Percentiles rank a stretch among this genome's conserved stretches.
phyloP scores from a whole-genome alignment of 2,797 vertebrate genomes.

The Oryzias dopingdopingensis region DNA sequence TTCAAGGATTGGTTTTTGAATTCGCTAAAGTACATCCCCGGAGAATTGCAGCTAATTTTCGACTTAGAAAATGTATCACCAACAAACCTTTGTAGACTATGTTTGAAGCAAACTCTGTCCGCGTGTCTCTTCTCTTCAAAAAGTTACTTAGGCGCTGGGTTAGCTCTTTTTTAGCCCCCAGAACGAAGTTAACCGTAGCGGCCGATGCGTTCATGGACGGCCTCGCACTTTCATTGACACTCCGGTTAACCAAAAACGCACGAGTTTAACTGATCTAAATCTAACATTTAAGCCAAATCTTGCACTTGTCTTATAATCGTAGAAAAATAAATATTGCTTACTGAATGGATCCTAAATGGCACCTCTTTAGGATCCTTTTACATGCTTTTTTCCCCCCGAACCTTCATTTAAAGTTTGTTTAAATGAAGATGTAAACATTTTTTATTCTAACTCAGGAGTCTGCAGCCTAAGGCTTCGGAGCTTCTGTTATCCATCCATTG shows the following conservation, averaged over 20 bases:
- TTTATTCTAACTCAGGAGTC: no score
- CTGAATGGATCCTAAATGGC: constrained; percentile 6
- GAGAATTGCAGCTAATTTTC: accelerated
- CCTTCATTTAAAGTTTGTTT: no score
- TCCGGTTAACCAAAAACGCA: neutral
- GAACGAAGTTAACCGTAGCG: neutral
- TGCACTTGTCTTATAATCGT: no score
- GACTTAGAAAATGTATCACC: accelerated
- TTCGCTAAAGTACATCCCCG: neutral
- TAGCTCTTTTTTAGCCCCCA: neutral
- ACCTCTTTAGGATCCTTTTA: constrained; percentile 1
- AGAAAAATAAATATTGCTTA: neutral
- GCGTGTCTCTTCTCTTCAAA: neutral
- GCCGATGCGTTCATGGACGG: neutral
- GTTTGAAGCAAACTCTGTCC: neutral
- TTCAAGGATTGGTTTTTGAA: constrained; percentile 19
- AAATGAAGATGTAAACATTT: no score
- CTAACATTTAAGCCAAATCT: no score
- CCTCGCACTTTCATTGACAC: neutral
- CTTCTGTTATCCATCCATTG: no score
- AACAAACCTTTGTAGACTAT: accelerated
- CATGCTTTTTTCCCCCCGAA: no score
- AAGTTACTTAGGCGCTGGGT: constrained; percentile 6
- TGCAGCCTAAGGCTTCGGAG: no score
- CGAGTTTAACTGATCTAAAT: neutral